These are phyloP conservation scores for Nematostella vectensis DNA, from an alignment of 92 coral and sea anemone species.

Conservation along the genomic window DNA sequence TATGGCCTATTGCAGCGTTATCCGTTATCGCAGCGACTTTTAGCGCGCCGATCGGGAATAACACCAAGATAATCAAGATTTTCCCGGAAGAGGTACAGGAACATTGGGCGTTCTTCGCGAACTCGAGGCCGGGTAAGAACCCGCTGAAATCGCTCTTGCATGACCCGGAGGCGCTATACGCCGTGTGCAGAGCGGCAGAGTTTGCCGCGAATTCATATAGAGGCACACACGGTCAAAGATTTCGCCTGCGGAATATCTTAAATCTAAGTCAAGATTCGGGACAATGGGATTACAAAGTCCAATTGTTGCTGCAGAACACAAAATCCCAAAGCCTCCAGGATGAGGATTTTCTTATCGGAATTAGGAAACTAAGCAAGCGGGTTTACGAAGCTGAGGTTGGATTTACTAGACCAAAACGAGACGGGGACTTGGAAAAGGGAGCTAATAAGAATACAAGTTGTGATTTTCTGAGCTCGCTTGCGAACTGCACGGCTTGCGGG, in stretches of 20 bases:
- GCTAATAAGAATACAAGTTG: slow-evolving; percentile 22
- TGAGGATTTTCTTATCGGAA: slow-evolving; percentile 13
- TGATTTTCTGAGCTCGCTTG: slow-evolving; percentile 57
- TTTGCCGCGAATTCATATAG: slow-evolving; percentile 36
- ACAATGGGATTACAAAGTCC: slow-evolving; percentile 10
- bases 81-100: slow-evolving; percentile 19
- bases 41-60: neutral
- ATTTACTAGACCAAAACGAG: slow-evolving; percentile 17
- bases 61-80: neutral
- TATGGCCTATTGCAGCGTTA: no score
- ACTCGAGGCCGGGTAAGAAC: slow-evolving; percentile 20
- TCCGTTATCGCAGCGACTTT: no score
- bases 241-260: slow-evolving; percentile 40
- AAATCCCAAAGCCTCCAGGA: slow-evolving; percentile 19
- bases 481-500: slow-evolving; percentile 57
- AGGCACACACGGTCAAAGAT: slow-evolving; percentile 6
- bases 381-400: slow-evolving; percentile 5
- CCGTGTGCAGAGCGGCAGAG: slow-evolving; percentile 67
- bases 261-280: slow-evolving; percentile 13
- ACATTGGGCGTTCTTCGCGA: slow-evolving; percentile 26
- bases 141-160: slow-evolving; percentile 28
- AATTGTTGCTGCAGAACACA: slow-evolving; percentile 23
- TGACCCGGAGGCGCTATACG: slow-evolving; percentile 30
- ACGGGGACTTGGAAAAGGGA: neutral
- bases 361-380: slow-evolving; percentile 8